phyloP scores from a whole-genome alignment of 2,113 vertebrate genomes.

The Triplophysa dalaica region DNA sequence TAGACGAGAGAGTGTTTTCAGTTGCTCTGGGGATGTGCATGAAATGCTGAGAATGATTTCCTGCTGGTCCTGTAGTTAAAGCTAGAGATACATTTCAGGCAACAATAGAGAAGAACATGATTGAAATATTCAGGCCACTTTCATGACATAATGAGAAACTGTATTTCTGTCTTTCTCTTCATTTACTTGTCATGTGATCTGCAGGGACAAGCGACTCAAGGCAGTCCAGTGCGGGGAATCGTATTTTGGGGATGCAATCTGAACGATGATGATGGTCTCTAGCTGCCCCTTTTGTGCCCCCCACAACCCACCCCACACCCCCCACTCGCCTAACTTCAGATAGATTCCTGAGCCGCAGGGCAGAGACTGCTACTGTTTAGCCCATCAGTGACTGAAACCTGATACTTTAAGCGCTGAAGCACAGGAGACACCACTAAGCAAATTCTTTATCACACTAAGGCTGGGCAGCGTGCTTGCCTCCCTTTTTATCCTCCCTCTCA shows the following conservation, averaged over 20 bases:
- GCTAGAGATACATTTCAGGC: background rate
- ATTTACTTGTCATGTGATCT: conserved; percentile 59
- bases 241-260: conserved; percentile 64
- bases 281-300: conserved; percentile 58
- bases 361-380: conserved; percentile 71
- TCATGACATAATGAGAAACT: background rate
- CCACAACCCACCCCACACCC: conserved; percentile 10
- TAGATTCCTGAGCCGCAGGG: conserved; percentile 69
- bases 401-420: conserved; percentile 54
- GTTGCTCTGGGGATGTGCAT: background rate
- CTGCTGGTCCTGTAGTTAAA: conserved; percentile 7
- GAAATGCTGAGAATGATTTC: background rate
- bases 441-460: conserved; percentile 65
- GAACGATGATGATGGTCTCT: conserved; percentile 66
- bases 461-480: conserved; percentile 59
- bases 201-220: conserved; percentile 53
- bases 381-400: conserved; percentile 70
- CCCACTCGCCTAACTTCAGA: conserved; percentile 47
- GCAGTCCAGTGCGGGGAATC: conserved; percentile 59
- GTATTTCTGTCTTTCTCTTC: conserved; percentile 6
- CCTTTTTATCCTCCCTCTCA: conserved; percentile 59
- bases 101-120: background rate
- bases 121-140: background rate
- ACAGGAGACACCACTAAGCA: conserved; percentile 59
- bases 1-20: background rate